phyloP scores from a whole-genome alignment of 2,888 invertebrate species.

The Ashinkailepas kermadecensis region DNA sequence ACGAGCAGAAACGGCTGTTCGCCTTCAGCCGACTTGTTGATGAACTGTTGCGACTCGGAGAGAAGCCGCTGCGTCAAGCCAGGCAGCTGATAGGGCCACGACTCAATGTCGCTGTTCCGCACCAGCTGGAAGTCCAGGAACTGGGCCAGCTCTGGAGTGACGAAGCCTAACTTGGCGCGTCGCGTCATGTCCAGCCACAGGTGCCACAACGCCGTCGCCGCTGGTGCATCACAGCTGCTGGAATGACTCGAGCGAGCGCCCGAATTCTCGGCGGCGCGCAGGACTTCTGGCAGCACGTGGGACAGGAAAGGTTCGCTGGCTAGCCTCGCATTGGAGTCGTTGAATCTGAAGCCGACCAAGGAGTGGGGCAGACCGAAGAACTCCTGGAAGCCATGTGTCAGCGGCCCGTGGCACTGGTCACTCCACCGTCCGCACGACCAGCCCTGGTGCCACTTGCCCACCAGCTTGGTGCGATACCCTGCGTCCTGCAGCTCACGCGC shows the following conservation, averaged over 20 bases:
- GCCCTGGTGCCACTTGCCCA: conserved; percentile 48
- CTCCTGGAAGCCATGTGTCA: conserved; percentile 43
- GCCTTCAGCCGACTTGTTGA: conserved; percentile 32
- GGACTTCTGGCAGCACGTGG: neutral
- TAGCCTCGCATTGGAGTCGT: neutral
- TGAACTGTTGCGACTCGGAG: conserved; percentile 36
- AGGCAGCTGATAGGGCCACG: conserved; percentile 45
- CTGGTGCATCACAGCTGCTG: neutral
- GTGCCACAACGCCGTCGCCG: neutral
- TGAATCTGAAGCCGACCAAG: too few relatives aligned
- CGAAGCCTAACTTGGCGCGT: neutral
- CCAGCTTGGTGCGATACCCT: conserved; percentile 43
- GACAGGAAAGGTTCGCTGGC: neutral
- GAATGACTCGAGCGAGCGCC: neutral
- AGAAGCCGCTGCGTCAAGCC: conserved; percentile 42
- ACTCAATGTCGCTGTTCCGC: conserved; percentile 43
- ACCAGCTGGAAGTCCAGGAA: conserved; percentile 40
- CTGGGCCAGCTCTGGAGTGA: conserved; percentile 28
- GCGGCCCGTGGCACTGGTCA: conserved; percentile 41
- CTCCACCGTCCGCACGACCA: conserved; percentile 37
- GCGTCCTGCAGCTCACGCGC: conserved; percentile 43
- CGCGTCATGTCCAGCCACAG: neutral
- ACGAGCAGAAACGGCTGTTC: conserved; percentile 31
- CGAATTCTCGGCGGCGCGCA: neutral
- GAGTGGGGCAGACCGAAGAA: conserved; percentile 39